These are phyloP conservation scores for Melipona quadrifasciata DNA, from an alignment of 1,140 invertebrate species.

Conservation along the genomic window DNA sequence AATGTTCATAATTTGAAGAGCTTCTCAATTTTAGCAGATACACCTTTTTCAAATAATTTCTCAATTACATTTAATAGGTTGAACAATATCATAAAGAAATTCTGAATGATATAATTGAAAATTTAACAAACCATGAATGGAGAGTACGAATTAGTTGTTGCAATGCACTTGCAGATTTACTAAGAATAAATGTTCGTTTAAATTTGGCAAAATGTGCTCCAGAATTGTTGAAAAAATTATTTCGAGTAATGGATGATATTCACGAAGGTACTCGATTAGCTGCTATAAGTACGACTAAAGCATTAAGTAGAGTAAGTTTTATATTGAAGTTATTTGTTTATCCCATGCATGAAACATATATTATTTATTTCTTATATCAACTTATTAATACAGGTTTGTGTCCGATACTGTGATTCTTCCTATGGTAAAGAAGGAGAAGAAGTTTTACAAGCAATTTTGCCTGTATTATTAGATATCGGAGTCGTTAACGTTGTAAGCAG, in stretches of 20 bases:
- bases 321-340: not conserved
- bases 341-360: not conserved
- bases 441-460: slow-evolving; percentile 89
- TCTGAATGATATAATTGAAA: slow-evolving; percentile 89
- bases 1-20: too few relatives aligned
- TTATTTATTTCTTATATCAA: not conserved
- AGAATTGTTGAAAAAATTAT: slow-evolving; percentile 91
- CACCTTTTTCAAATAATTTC: too few relatives aligned
- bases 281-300: slow-evolving; percentile 89
- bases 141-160: slow-evolving; percentile 95
- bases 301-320: slow-evolving; percentile 88
- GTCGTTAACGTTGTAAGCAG: slow-evolving; percentile 90
- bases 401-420: slow-evolving; percentile 88
- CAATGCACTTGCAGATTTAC: slow-evolving; percentile 91
- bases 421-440: slow-evolving; percentile 91
- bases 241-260: slow-evolving; percentile 96
- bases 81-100: slow-evolving; percentile 95
- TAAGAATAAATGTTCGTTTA: slow-evolving; percentile 83
- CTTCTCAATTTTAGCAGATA: too few relatives aligned
- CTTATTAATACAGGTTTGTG: slow-evolving; percentile 84
- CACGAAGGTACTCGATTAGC: slow-evolving; percentile 93
- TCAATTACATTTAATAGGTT: slow-evolving; percentile 81
- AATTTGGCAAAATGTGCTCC: slow-evolving; percentile 73
- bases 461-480: slow-evolving; percentile 90
- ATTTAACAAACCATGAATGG: slow-evolving; percentile 93